phyloP scores from a whole-genome alignment of 1,140 invertebrate genomes.

The Nasonia vitripennis region DNA sequence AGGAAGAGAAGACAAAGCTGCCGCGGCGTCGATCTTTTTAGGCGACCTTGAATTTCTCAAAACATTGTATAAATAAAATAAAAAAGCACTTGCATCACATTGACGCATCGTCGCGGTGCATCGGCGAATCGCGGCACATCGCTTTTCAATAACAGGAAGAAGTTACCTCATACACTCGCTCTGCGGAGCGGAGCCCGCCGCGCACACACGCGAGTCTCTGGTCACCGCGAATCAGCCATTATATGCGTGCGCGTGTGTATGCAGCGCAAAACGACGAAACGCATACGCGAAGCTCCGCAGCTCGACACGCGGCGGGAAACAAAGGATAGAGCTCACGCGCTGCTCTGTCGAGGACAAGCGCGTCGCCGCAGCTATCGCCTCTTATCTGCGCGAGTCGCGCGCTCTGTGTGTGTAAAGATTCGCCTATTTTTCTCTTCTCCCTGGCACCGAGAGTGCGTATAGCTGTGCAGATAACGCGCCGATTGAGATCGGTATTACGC shows the following conservation, averaged over 20 bases:
- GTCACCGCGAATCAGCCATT: background rate
- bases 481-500: too few relatives aligned
- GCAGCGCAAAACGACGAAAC: background rate
- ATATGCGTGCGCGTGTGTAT: background rate
- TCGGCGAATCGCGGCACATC: conserved; percentile 1
- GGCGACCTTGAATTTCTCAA: conserved; percentile 25
- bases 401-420: background rate
- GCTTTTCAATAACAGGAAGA: conserved; percentile 50
- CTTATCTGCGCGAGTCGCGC: conserved; percentile 35
- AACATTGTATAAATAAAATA: conserved; percentile 30
- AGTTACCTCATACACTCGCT: conserved; percentile 33
- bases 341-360: conserved; percentile 42
- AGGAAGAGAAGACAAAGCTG: background rate
- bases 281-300: too few relatives aligned
- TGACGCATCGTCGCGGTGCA: background rate
- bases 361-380: conserved; percentile 38
- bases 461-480: too few relatives aligned
- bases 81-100: conserved; percentile 33
- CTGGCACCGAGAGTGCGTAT: too few relatives aligned
- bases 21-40: background rate
- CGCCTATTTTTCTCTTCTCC: background rate
- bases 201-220: background rate
- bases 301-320: background rate
- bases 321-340: conserved; percentile 29
- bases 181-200: too few relatives aligned